Conservation (phyloP, 2,888 invertebrate species). For the Volucella inanis region DNA sequence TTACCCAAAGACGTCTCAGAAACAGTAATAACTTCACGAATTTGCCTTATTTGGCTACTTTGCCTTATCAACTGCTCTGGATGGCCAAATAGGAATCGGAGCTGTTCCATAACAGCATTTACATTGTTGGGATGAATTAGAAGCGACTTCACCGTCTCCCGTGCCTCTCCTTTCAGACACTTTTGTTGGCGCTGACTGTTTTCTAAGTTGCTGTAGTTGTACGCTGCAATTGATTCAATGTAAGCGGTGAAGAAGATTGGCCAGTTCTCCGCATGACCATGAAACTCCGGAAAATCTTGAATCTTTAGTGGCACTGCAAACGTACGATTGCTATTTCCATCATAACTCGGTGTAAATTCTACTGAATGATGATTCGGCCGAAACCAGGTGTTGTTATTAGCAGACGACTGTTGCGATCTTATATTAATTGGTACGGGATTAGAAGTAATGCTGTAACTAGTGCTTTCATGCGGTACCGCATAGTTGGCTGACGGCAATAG, state of each 20-base stretch:
- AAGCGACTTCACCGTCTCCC: conserved; percentile 46
- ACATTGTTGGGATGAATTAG: conserved; percentile 52
- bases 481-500: neutral
- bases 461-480: neutral
- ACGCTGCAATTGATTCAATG: too few species aligned
- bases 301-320: conserved; percentile 34
- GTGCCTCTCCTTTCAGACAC: conserved; percentile 44
- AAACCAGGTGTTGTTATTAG: conserved; percentile 32
- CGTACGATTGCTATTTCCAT: too few species aligned
- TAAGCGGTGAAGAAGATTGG: conserved; percentile 34
- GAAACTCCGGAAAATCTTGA: conserved; percentile 60
- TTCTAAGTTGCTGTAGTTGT: conserved; percentile 58
- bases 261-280: too few species aligned
- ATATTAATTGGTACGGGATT: conserved; percentile 4
- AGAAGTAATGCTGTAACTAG: neutral
- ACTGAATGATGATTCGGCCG: conserved; percentile 28
- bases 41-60: conserved; percentile 28
- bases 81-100: conserved; percentile 45
- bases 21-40: neutral
- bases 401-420: conserved; percentile 12
- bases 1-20: conserved; percentile 28
- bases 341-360: neutral
- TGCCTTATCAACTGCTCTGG: conserved; percentile 32
- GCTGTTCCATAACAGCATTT: too few species aligned
- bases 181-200: conserved; percentile 67